Conservation (phyloP, 2,888 invertebrate species). For the Brachynemurus nebulosus region DNA sequence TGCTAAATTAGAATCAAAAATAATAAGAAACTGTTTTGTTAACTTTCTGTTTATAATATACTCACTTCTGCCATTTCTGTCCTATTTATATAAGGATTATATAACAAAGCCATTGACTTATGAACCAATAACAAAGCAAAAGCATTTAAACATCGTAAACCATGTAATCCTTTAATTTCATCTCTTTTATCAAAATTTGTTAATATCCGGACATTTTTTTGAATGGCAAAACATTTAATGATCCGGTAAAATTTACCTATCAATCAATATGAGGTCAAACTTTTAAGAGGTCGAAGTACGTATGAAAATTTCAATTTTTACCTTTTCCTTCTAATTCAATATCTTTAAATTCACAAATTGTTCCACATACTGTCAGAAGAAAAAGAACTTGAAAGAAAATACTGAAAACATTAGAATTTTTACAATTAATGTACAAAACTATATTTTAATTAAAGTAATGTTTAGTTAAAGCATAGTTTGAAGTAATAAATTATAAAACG, state of each 20-base stretch:
- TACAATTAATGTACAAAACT: too few relatives aligned
- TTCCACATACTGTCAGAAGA: too few relatives aligned
- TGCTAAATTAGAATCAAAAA: neutral
- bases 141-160: constrained; percentile 39
- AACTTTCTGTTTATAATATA: constrained; percentile 4
- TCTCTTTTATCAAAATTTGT: constrained; percentile 33
- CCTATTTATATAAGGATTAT: constrained; percentile 42
- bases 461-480: too few relatives aligned
- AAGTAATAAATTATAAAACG: too few relatives aligned
- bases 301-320: too few relatives aligned
- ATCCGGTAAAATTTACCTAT: constrained; percentile 12
- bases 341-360: neutral
- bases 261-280: neutral
- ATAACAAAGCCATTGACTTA: constrained; percentile 44
- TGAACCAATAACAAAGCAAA: constrained; percentile 40
- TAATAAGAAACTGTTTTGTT: constrained; percentile 15
- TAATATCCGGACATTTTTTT: constrained; percentile 34
- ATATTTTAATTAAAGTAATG: too few relatives aligned
- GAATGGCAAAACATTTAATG: constrained; percentile 37
- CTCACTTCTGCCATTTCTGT: constrained; percentile 38
- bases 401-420: too few relatives aligned
- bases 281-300: neutral
- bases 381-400: too few relatives aligned
- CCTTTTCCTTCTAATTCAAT: neutral
- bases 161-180: constrained; percentile 37